phyloP scores from a whole-genome alignment of 2,113 vertebrate species.

The Calyptommatus sinebrachiatus region DNA sequence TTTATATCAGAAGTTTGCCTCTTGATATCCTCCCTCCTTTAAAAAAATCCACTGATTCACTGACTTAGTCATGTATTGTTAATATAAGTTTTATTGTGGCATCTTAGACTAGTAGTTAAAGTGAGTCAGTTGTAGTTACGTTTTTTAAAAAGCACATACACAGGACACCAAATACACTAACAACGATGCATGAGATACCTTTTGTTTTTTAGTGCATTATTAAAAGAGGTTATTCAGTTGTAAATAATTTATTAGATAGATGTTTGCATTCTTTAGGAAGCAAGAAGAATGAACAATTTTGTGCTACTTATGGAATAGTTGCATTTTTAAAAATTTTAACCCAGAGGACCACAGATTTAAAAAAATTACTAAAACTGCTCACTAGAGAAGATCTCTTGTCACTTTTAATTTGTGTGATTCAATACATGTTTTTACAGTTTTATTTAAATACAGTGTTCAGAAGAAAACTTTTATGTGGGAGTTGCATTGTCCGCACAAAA shows the following conservation, averaged over 20 bases:
- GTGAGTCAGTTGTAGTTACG: constrained; percentile 67
- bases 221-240: constrained; percentile 62
- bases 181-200: constrained; percentile 48
- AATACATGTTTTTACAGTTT: constrained; percentile 56
- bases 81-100: constrained; percentile 70
- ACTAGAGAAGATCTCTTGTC: background rate
- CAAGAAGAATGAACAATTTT: constrained; percentile 49
- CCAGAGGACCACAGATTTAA: constrained; percentile 52
- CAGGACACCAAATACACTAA: constrained; percentile 60
- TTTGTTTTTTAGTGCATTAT: constrained; percentile 56
- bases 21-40: too few species aligned
- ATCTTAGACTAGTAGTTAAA: constrained; percentile 65
- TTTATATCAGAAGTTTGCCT: constrained; percentile 30
- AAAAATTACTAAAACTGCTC: constrained; percentile 52
- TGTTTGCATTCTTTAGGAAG: constrained; percentile 60
- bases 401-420: constrained; percentile 26
- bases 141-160: constrained; percentile 70
- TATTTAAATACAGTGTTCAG: constrained; percentile 55
- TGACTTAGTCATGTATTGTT: constrained; percentile 64
- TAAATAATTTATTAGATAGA: constrained; percentile 59
- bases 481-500: constrained; percentile 53
- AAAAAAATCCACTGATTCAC: constrained; percentile 65
- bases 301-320: constrained; percentile 49
- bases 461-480: constrained; percentile 58
- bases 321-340: constrained; percentile 52